Base-by-base conservation (phyloP, 2,113 vertebrate species). In the Neolamprologus falcicula region DNA sequence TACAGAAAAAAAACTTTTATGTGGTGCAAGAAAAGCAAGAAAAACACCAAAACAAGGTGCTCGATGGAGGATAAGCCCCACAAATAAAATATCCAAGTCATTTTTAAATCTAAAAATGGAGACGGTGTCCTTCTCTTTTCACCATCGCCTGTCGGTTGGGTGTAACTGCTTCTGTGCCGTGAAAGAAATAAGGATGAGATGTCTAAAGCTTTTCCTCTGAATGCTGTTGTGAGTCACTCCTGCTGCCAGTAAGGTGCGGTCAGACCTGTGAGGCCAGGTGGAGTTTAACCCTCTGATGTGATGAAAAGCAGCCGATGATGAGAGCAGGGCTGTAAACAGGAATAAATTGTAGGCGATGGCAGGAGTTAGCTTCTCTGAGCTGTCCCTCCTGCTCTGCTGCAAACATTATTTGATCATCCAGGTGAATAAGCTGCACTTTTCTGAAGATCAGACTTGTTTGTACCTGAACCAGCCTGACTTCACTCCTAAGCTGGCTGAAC, bases 121-220 rank as follows among this genome's bases (percentile, higher is more conserved):
- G 9, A 76, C 13, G 0, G n/a, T 0, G 37, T 71, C 5, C 66
- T n/a, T 37, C 33, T 9, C n/a, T 40, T 35, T 0, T 24, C 63
- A 42, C 7, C 35, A 24, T 14, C 7, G 4, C 13, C 7, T 17
- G 37, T 26, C 1, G 0, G 63, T 16, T 16, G 21, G 3, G 0
- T 26, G 40, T 42, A 40, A 26, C 66, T 13, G n/a, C 66, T 71
- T 16, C 21, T 45, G 13, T 16, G 21, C 37, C 0, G 21, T 45
- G 5, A 45, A 45, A 24, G 63, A 73, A 42, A 73, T 42, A 42
- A 71, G 37, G 1, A 28, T 47, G 40, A 50, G 26, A 50, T 12
- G 71, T 78, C 9, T 19, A 31, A 50, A 28, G 12, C 42, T 0
- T 28, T 47, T 0, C 9, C 26, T 31, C 71, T 12, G 40, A 47